These are phyloP conservation scores for Ethmia dodecea DNA, from an alignment of 2,888 invertebrate genomes.

Conservation along the genomic window DNA sequence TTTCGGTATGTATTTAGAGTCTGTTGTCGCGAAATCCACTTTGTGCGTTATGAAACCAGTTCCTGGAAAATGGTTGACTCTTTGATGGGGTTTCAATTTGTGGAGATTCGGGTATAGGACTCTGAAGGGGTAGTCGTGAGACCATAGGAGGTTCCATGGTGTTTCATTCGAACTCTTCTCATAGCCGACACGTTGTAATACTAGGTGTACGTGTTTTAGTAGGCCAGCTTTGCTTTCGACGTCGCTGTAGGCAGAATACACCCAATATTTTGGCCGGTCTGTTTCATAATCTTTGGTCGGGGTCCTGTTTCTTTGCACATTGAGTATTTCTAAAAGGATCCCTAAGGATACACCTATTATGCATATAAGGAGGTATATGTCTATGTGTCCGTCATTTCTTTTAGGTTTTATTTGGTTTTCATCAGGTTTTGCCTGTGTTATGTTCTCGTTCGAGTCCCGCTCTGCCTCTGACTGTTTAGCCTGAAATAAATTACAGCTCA, in stretches of 20 bases:
- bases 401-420: background rate
- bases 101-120: constrained; percentile 68
- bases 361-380: constrained; percentile 49
- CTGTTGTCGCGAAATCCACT: constrained; percentile 88
- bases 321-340: constrained; percentile 46
- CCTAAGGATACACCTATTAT: constrained; percentile 51
- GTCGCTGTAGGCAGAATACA: constrained; percentile 72
- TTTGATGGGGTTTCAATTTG: constrained; percentile 83
- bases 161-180: constrained; percentile 70
- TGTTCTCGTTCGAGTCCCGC: background rate
- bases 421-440: background rate
- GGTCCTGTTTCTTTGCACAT: constrained; percentile 29
- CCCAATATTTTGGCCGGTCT: constrained; percentile 68
- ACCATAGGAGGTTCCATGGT: constrained; percentile 94
- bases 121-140: constrained; percentile 94
- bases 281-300: constrained; percentile 2
- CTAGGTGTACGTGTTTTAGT: constrained; percentile 87
- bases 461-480: too few relatives aligned
- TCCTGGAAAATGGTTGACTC: constrained; percentile 96
- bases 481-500: too few relatives aligned
- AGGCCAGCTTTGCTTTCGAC: constrained; percentile 80
- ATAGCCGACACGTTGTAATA: constrained; percentile 87
- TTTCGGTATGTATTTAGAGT: constrained; percentile 88
- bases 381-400: constrained; percentile 31
- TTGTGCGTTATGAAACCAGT: constrained; percentile 96